Percentiles rank a stretch among this genome's conserved stretches.
Evolutionary conservation across 2,113 vertebrate genomes (phyloP).

Genomic region (Thalassoma bifasciatum): DNA sequence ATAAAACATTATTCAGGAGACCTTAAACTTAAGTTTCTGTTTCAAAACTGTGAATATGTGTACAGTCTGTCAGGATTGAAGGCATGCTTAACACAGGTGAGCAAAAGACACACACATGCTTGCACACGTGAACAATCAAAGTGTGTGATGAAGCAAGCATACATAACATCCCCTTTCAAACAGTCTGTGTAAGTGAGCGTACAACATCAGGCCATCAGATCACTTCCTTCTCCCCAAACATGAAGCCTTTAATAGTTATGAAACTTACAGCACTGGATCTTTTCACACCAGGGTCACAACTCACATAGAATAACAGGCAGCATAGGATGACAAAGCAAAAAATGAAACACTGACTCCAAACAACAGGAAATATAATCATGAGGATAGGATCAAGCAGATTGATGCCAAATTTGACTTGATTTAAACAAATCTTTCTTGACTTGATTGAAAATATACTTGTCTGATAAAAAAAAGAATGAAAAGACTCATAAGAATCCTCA

Average conservation of each 20-base stretch:
- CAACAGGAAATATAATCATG: not conserved
- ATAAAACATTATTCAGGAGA: not conserved
- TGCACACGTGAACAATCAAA: conserved; percentile 1
- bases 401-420: conserved; percentile 7
- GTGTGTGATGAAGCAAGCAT: conserved; percentile 39
- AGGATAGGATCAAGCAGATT: conserved; percentile 9
- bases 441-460: conserved; percentile 31
- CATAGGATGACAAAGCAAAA: conserved; percentile 37
- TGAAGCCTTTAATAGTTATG: conserved; percentile 66
- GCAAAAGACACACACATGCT: not conserved
- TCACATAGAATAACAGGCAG: conserved; percentile 56
- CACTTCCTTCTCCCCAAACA: conserved; percentile 66
- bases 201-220: conserved; percentile 71
- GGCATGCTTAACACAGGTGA: conserved; percentile 6
- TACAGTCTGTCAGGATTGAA: not conserved
- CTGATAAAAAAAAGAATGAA: conserved; percentile 16
- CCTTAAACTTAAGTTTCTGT: not conserved
- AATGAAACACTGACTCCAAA: conserved; percentile 13
- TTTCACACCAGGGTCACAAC: conserved; percentile 66
- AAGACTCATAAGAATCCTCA: conserved; percentile 61
- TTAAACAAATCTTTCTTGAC: conserved; percentile 29
- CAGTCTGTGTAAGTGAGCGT: conserved; percentile 66
- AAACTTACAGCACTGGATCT: conserved; percentile 53
- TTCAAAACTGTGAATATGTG: not conserved
- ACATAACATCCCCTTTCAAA: conserved; percentile 56